Base-by-base conservation (phyloP, 2,888 invertebrate genomes). In the Adelphocoris suturalis region DNA sequence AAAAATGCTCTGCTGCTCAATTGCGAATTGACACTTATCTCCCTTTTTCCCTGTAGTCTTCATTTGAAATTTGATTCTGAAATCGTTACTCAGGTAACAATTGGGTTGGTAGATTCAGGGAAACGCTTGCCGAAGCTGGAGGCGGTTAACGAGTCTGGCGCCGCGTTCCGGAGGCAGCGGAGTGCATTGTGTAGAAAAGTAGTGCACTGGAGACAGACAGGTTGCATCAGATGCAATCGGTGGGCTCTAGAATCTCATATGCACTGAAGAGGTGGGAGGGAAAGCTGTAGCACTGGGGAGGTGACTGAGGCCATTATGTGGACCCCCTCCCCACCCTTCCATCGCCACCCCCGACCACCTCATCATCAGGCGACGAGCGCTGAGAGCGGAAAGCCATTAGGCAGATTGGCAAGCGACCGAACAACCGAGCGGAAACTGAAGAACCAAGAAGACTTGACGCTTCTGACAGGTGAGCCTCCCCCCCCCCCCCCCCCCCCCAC, bases 381-480 rank as follows among this genome's bases (percentile, higher is more conserved):
- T 52, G 52, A 52, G 52, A 52, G 52, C 52, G 52, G 52, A 52
- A 52, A 52, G 52, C 52, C 52, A 52, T 52, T 52, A 52, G 52
- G 11, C 52, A 52, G 52, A 52, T 52, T 52, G 52, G 14, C 52
- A 11, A 52, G 52, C 52, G 16, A 16, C 52, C 12, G 52, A 52
- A 11, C 52, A 16, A 12, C 16, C 52, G 16, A 11, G 16, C 16
- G 52, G 52, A 52, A 52, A 52, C 52, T 52, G 16, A 52, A 52
- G 52, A 52, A 37, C 37, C 37, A 7, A 4, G 37, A 37, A 37
- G 37, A 37, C 37, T 37, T 37, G 37, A 37, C 37, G 37, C 37
- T 16, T 52, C 11, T 52, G 52, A 52, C 52, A 52, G 52, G 52
- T 52, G 52, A 52, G 16, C 14, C 12, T 52, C 16, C 3, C 16